Conservation (phyloP, 2,113 vertebrate genomes). For the Pachypanchax playfairii region DNA sequence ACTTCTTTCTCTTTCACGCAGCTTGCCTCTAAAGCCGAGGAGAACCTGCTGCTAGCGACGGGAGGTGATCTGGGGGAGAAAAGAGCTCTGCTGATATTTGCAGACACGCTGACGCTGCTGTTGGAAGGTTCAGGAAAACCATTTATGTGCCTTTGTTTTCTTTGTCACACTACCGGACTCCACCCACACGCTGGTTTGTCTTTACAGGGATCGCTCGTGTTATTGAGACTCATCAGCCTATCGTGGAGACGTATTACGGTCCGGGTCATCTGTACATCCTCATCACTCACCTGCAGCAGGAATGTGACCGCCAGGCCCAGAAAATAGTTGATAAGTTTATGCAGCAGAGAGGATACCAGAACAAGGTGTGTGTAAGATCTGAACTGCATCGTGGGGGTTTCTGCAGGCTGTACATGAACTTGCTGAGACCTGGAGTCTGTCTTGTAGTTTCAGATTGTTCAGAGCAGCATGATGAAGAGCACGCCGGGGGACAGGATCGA, state of each 20-base stretch:
- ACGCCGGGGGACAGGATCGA: slow-evolving; percentile 88
- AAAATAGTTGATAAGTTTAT: slow-evolving; percentile 95
- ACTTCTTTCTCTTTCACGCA: slow-evolving; percentile 48
- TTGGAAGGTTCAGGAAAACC: slow-evolving; percentile 89
- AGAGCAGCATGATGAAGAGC: slow-evolving; percentile 93
- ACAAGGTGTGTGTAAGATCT: slow-evolving; percentile 82
- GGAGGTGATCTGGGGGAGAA: slow-evolving; percentile 89
- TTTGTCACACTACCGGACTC: background rate
- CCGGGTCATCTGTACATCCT: slow-evolving; percentile 91
- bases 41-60: slow-evolving; percentile 90
- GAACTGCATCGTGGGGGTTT: background rate
- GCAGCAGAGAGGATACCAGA: slow-evolving; percentile 91
- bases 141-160: background rate
- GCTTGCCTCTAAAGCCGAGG: slow-evolving; percentile 93
- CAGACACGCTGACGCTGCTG: slow-evolving; percentile 93
- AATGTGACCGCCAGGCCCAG: slow-evolving; percentile 93
- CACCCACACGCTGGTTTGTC: background rate
- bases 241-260: slow-evolving; percentile 97
- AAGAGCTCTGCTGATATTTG: slow-evolving; percentile 90
- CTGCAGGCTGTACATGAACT: background rate
- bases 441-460: slow-evolving; percentile 93
- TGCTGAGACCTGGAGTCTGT: slow-evolving; percentile 7
- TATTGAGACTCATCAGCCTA: slow-evolving; percentile 96
- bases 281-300: slow-evolving; percentile 92
- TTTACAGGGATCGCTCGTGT: slow-evolving; percentile 91